Evolutionary conservation across 2,888 invertebrate species (phyloP), one percentile per base, ranked within the genome.

Genomic region (Lithophane ornitopus): DNA sequence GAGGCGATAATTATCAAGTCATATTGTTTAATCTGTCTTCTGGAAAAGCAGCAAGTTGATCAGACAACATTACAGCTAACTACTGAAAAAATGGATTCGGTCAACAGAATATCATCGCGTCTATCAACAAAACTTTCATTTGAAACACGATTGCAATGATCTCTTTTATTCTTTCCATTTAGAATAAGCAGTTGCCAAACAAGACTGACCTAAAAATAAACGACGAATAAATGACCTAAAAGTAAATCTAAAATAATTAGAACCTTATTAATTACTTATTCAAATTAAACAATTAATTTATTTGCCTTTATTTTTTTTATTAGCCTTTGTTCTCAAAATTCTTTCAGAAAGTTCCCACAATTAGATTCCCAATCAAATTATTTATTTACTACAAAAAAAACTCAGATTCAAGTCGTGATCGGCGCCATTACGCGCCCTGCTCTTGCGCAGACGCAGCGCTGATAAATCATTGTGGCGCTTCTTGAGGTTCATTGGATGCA

Each of bases 401-500:
- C 68, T 68, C 16, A 12, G 54, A 44, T 83, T 80, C 73, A 77
- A 89, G 88, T 92, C 92, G 92, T 92, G 94, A 91, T 83, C 82
- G 79, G 84, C 82, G 87, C 85, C 82, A 86, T 85, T 84, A 85
- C 89, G 90, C 89, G 90, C 90, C 61, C 65, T 78, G 87, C 73
- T 68, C 74, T 58, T 68, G 88, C 88, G 89, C 89, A 85, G 82
- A 82, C 82, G 54, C 68, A 28, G 59, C 75, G 54, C 85, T 88
- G 91, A 95, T 96, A 93, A 94, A 96, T 96, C 95, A 96, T 94
- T 91, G 91, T 94, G 92, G 93, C 95, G 95, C 96, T 96, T 95
- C 96, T 95, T 94, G 93, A 94, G 89, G 88, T 88, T 94, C 85
- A 94, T 95, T 93, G 93, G 92, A 93, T 89, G 84, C 54, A 92